Evolutionary conservation across 2,113 vertebrate species (phyloP), one percentile per base, ranked within the genome.

Genomic region (Zosterops borbonicus): DNA sequence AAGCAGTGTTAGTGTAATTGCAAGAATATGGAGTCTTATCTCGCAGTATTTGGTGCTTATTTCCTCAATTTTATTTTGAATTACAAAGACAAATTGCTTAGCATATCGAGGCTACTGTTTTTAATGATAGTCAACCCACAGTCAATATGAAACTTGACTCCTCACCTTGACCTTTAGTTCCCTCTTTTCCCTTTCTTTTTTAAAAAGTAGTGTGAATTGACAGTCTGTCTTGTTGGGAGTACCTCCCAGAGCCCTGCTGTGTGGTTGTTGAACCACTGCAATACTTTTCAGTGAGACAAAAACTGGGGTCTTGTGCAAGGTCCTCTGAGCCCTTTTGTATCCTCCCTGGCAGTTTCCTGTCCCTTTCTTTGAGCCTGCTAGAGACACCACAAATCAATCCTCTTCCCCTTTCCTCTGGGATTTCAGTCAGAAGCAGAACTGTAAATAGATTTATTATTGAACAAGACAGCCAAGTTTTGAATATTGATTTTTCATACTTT

Each of bases 21-120:
- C 37, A 71, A 56, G 60, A 88, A 55, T 52, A 76, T 8, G 21
- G 50, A 41, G 49, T 60, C 55, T 93, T 94, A 91, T 59, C 84
- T 95, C 37, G 10, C 50, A 41, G 58, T 64, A 14, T 64, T 89
- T 79, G 47, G 24, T 87, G 56, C 63, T 89, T 89, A 68, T 94
- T 91, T 89, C 73, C 52, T 84, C 80, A 49, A 24, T 75, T 94
- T 83, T 94, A 14, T 47, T 92, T 87, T 87, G 31, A 92, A 95
- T 87, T 92, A 60, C 91, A 78, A 83, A 85, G 65, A 76, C 63
- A 84, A 79, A 94, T 47, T 90, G 39, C 76, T 87, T 94, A 90
- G 68, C 76, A 55, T 71, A 68, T 84, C 41, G 50, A 85, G 37
- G 55, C 37, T 94, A 21, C 35, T 65, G 63, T 60, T 83, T 82